phyloP scores from a whole-genome alignment of 1,140 invertebrate genomes.

The Eurosta solidaginis region DNA sequence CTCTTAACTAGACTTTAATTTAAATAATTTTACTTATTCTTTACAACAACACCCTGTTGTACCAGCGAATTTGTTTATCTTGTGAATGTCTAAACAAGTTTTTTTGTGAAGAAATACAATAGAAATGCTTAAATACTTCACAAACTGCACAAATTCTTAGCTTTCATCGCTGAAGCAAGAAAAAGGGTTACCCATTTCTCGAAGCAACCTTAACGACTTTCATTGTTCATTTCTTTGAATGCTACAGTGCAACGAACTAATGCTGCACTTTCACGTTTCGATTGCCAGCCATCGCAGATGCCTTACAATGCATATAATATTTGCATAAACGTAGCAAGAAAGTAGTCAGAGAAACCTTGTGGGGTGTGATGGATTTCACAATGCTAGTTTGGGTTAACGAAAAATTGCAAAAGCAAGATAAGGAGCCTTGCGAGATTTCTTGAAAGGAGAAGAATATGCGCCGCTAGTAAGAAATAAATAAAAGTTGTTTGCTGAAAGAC shows the following conservation, averaged over 20 bases:
- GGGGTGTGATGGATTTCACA: too few relatives aligned
- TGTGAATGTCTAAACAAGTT: too few relatives aligned
- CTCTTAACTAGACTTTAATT: neutral
- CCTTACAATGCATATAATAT: neutral
- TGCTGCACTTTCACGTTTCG: neutral
- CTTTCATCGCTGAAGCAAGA: neutral
- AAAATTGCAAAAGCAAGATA: neutral
- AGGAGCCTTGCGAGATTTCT: neutral
- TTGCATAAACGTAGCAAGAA: neutral
- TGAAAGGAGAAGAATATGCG: too few relatives aligned
- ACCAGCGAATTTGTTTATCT: too few relatives aligned
- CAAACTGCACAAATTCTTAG: neutral
- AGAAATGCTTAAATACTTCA: neutral
- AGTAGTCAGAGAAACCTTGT: too few relatives aligned
- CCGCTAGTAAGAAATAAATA: neutral
- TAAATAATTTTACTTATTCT: neutral
- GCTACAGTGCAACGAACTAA: neutral
- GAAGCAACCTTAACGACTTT: neutral
- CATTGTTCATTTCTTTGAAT: neutral
- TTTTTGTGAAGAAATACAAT: neutral
- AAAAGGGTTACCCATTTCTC: too few relatives aligned
- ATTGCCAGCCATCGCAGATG: too few relatives aligned
- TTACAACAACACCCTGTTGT: neutral
- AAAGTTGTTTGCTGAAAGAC: too few relatives aligned
- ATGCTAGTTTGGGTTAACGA: neutral